Evolutionary conservation across 2,113 vertebrate species (phyloP), one percentile per base, ranked within the genome.

Genomic region (Lethenteron reissneri): DNA sequence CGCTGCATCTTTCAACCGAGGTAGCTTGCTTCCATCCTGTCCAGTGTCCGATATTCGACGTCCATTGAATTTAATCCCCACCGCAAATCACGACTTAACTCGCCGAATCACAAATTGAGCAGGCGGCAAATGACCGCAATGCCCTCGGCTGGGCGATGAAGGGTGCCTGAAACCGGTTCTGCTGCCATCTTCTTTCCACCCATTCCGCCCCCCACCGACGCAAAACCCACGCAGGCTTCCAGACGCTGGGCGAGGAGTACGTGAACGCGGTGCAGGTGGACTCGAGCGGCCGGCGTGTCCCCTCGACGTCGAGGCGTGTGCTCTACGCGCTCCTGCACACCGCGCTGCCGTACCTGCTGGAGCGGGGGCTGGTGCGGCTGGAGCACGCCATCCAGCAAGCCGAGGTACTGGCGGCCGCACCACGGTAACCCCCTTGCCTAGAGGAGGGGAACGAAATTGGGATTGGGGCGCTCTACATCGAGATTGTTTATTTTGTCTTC

Each of bases 231-330:
- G 2, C 70, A 96, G 94, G 90, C 72, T 89, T 84, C 74, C 92
- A 99, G 78, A 95, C 92, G 0, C 85, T 96, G 15, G 94, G 94
- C 0, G 94, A 99, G 72, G 94, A 99, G 73, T 97, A 97, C 0
- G 91, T 91, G 2, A 83, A 79, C 73, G 77, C 95, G 5, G 41
- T 99, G 13, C 91, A 96, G 77, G 89, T 99, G 11, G 91, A 90
- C 76, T 80, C 85, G 0, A 83, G 79, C 11, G 78, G 74, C 74
- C 80, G 74, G 2, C 80, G 68, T 1, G 80, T 99, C 56, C 94
- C 94, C 9, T 85, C 88, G 0, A 11, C 71, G 25, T 64, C 75
- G 25, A 83, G 83, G 10, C 80, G 90, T 0, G 77, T 80, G 0
- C 1, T 79, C 41, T 80, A 88, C 12, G 57, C 94, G 8, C 69